These are phyloP conservation scores for Menidia beryllina DNA, from an alignment of 2,113 vertebrate genomes.

Conservation along the genomic window DNA sequence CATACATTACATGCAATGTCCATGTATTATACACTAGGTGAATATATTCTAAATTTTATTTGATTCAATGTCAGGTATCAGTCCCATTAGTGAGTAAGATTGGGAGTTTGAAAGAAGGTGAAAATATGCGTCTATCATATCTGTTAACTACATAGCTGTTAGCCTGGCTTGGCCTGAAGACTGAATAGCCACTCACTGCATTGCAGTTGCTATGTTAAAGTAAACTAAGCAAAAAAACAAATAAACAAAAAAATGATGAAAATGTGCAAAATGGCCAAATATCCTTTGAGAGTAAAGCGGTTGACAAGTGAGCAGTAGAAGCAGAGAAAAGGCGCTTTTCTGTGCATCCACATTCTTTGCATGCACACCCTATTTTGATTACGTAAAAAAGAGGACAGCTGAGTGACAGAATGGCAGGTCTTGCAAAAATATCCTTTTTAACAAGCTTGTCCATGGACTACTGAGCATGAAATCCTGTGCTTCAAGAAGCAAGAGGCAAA, in stretches of 20 bases:
- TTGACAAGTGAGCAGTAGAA: slow-evolving; percentile 5
- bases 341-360: slow-evolving; percentile 34
- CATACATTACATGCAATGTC: too few relatives aligned
- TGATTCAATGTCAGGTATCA: too few relatives aligned
- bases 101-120: too few relatives aligned
- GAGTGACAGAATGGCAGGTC: slow-evolving; percentile 60
- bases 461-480: slow-evolving; percentile 19
- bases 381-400: slow-evolving; percentile 44
- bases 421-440: slow-evolving; percentile 53
- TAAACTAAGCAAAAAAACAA: slow-evolving; percentile 6
- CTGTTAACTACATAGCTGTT: too few relatives aligned
- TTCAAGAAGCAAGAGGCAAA: slow-evolving; percentile 14
- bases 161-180: neutral
- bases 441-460: slow-evolving; percentile 50
- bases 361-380: slow-evolving; percentile 30
- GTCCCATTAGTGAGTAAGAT: too few relatives aligned
- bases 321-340: slow-evolving; percentile 12
- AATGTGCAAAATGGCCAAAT: neutral
- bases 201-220: neutral
- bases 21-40: too few relatives aligned
- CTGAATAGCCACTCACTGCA: neutral
- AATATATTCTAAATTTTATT: too few relatives aligned
- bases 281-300: slow-evolving; percentile 9
- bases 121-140: too few relatives aligned
- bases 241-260: neutral